These are phyloP conservation scores for Gymnocheta viridis DNA, from an alignment of 2,888 invertebrate genomes.

Conservation along the genomic window DNA sequence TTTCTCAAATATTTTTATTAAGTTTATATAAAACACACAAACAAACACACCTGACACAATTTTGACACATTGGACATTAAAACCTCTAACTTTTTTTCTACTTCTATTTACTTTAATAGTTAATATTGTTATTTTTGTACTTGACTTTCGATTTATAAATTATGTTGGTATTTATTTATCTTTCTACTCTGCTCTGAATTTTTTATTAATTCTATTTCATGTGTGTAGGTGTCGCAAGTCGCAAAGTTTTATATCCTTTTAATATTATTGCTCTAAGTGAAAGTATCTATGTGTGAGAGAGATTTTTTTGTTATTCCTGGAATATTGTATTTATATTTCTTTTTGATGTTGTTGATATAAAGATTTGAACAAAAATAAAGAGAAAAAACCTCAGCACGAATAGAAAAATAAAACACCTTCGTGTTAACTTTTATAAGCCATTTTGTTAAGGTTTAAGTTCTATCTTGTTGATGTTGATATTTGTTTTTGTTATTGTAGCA, in stretches of 20 bases:
- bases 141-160: constrained; percentile 50
- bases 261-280: constrained; percentile 41
- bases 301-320: background rate
- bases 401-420: constrained; percentile 51
- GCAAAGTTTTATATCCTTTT: constrained; percentile 57
- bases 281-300: background rate
- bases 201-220: constrained; percentile 13
- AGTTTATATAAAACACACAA: constrained; percentile 43
- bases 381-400: constrained; percentile 34
- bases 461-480: constrained; percentile 30
- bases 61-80: constrained; percentile 67
- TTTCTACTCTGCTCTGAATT: background rate
- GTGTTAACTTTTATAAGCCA: constrained; percentile 58
- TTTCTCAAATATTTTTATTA: constrained; percentile 40
- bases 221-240: constrained; percentile 3
- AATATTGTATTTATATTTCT: constrained; percentile 38
- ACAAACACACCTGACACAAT: constrained; percentile 56
- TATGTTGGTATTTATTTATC: constrained; percentile 9
- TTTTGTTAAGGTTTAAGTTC: constrained; percentile 45
- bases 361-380: constrained; percentile 40
- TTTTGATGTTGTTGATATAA: constrained; percentile 47
- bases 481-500: constrained; percentile 35
- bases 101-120: constrained; percentile 29
- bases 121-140: constrained; percentile 44
- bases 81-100: constrained; percentile 58